Conservation (phyloP, 2,888 invertebrate genomes). For the Sarcophaga caerulescens region DNA sequence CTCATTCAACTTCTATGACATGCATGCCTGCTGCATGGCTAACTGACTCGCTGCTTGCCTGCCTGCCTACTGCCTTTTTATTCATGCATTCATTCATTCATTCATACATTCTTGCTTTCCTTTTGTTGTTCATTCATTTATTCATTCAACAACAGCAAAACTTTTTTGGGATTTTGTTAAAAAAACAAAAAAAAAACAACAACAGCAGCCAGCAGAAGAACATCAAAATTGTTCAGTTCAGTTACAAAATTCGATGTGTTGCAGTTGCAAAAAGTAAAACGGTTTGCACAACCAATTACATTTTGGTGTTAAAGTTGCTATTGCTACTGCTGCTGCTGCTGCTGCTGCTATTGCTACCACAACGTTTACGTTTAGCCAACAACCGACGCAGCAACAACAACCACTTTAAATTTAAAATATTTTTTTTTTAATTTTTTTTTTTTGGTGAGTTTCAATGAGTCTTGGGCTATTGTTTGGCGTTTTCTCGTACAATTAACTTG, state of each 20-base stretch:
- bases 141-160: constrained; percentile 38
- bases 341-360: constrained; percentile 5
- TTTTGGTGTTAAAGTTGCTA: constrained; percentile 8
- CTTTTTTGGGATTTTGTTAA: constrained; percentile 45
- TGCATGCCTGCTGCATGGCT: constrained; percentile 51
- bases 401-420: constrained; percentile 50
- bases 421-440: constrained; percentile 3
- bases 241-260: constrained; percentile 6
- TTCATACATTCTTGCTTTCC: constrained; percentile 23
- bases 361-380: constrained; percentile 1
- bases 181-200: constrained; percentile 11
- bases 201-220: background rate
- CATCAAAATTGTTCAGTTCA: background rate
- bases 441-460: constrained; percentile 67
- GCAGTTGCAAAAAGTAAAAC: constrained; percentile 7
- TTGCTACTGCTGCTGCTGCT: constrained; percentile 9
- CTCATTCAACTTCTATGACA: constrained; percentile 71
- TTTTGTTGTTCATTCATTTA: constrained; percentile 32
- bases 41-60: constrained; percentile 21
- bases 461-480: constrained; percentile 67
- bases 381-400: constrained; percentile 24
- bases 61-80: constrained; percentile 28
- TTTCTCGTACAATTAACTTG: constrained; percentile 70
- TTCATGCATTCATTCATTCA: constrained; percentile 48
- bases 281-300: constrained; percentile 38